phyloP scores from a whole-genome alignment of 1,140 invertebrate genomes.

The Drosophila punjabiensis region DNA sequence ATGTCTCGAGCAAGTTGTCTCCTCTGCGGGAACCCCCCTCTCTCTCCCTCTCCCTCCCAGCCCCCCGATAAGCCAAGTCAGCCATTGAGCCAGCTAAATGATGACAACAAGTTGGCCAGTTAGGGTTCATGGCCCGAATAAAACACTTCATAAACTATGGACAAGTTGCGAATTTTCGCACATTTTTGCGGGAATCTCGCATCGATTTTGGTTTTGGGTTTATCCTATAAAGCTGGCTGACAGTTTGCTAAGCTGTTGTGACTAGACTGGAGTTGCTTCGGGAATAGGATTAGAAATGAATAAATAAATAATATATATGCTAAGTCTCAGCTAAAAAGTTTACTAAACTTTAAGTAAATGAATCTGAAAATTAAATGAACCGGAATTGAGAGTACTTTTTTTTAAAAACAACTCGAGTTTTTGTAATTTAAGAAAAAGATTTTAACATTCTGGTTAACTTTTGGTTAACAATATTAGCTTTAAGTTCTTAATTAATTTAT shows the following conservation, averaged over 20 bases:
- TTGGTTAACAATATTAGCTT: no score
- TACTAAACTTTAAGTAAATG: neutral
- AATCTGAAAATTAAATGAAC: neutral
- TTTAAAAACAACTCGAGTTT: no score
- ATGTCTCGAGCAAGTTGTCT: slow-evolving; percentile 45
- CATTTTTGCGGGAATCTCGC: slow-evolving; percentile 12
- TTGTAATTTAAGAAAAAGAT: no score
- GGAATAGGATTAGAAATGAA: neutral
- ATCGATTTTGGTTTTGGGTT: slow-evolving; percentile 4
- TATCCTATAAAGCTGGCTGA: neutral
- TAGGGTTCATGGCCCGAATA: slow-evolving; percentile 23
- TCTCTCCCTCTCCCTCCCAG: no score
- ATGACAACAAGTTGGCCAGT: slow-evolving; percentile 45
- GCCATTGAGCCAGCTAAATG: slow-evolving; percentile 18
- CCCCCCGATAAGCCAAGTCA: neutral
- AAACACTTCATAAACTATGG: slow-evolving; percentile 43
- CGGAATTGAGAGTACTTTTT: no score
- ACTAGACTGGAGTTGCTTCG: neutral
- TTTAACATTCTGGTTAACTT: no score
- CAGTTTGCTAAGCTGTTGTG: slow-evolving; percentile 1
- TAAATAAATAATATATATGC: neutral
- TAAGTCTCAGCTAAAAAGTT: no score
- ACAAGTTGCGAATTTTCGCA: slow-evolving; percentile 15
- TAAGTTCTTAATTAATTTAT: no score
- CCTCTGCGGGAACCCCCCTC: neutral